Conservation (phyloP, 2,888 invertebrate species). For the Polydesmus complanatus region DNA sequence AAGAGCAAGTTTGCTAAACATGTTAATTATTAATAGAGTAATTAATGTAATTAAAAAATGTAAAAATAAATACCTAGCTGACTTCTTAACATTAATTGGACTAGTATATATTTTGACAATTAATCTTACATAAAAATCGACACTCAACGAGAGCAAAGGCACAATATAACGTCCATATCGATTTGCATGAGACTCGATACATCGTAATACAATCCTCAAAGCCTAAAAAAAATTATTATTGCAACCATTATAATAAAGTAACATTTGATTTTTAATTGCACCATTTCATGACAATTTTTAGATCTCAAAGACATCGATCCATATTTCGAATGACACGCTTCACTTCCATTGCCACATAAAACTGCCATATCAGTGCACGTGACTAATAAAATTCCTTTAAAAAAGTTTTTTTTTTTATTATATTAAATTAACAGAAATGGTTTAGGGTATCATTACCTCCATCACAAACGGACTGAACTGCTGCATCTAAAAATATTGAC, state of each 20-base stretch:
- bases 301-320: constrained; percentile 74
- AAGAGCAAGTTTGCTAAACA: constrained; percentile 61
- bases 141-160: constrained; percentile 78
- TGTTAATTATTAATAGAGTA: constrained; percentile 4
- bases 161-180: constrained; percentile 83
- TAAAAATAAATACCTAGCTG: constrained; percentile 48
- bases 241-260: background rate
- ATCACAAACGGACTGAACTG: constrained; percentile 44
- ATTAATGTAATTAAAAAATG: constrained; percentile 11
- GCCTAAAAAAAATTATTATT: constrained; percentile 44
- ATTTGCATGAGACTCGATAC: constrained; percentile 82
- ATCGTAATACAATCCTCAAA: constrained; percentile 77
- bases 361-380: constrained; percentile 91
- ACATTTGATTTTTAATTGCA: constrained; percentile 28
- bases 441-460: constrained; percentile 25
- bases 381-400: constrained; percentile 67
- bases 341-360: constrained; percentile 85
- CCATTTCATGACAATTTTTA: constrained; percentile 90
- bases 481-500: constrained; percentile 75
- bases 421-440: background rate
- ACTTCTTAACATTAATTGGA: constrained; percentile 69
- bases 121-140: constrained; percentile 90
- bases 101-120: constrained; percentile 74
- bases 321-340: constrained; percentile 86
- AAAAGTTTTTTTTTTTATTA: constrained; percentile 1